A percentile compares a stretch with the other conserved stretches of the same genome.
These are phyloP conservation scores for Dendrolimus punctatus DNA, from an alignment of 1,140 invertebrate species.

Conservation along the genomic window DNA sequence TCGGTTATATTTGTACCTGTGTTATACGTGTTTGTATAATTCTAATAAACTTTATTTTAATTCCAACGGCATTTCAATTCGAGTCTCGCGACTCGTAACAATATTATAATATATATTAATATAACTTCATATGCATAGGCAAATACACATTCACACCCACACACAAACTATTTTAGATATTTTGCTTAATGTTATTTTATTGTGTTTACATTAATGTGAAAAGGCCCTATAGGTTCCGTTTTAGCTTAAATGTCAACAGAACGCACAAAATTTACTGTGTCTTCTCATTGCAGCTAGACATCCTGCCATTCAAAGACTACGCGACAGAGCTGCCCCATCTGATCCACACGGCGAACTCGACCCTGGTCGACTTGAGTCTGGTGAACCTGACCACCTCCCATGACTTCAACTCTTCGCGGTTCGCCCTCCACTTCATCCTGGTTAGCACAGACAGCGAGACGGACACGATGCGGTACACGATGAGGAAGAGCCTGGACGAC, in stretches of 20 bases:
- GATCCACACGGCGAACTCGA: slow-evolving; percentile 76
- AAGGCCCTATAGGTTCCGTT: too few species aligned
- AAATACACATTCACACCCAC: too few species aligned
- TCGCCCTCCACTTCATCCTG: slow-evolving; percentile 73
- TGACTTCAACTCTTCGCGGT: slow-evolving; percentile 71
- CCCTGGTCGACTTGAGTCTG: slow-evolving; percentile 75
- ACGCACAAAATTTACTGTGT: slow-evolving; percentile 16
- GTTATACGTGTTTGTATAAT: too few species aligned
- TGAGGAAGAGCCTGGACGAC: slow-evolving; percentile 77
- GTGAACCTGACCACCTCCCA: slow-evolving; percentile 67
- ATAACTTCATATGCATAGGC: too few species aligned
- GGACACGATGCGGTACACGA: slow-evolving; percentile 51
- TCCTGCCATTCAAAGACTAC: slow-evolving; percentile 70
- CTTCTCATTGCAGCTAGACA: slow-evolving; percentile 58
- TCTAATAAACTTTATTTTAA: too few species aligned
- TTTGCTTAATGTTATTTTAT: too few species aligned
- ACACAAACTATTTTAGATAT: too few species aligned
- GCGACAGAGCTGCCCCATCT: slow-evolving; percentile 73
- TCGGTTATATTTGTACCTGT: too few species aligned
- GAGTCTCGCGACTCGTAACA: too few species aligned
- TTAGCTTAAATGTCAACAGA: neutral
- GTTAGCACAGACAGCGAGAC: slow-evolving; percentile 56
- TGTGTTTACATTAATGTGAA: too few species aligned
- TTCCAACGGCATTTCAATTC: too few species aligned
- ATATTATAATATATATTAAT: too few species aligned